These are phyloP conservation scores for Corythoichthys haematopterus DNA, from an alignment of 2,113 vertebrate species.

Conservation along the genomic window DNA sequence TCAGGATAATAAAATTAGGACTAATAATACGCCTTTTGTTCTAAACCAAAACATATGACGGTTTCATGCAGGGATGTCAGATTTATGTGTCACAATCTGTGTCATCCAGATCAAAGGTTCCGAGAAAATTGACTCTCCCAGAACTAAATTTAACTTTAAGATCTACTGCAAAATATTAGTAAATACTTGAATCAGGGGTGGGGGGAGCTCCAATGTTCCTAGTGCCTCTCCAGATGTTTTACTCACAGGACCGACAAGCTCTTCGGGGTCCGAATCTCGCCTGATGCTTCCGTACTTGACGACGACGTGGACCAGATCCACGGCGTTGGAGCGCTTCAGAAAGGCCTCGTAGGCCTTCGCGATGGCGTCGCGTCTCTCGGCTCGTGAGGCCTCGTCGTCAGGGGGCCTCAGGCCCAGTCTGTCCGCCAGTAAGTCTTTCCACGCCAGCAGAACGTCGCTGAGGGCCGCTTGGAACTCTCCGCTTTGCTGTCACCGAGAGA, in stretches of 20 bases:
- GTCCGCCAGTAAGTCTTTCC: conserved; percentile 84
- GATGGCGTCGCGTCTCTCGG: conserved; percentile 77
- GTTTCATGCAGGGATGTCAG: neutral
- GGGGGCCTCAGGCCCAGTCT: conserved; percentile 78
- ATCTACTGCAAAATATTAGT: too few relatives aligned
- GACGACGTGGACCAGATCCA: conserved; percentile 86
- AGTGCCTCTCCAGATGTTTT: neutral
- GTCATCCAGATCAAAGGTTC: neutral
- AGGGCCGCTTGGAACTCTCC: conserved; percentile 83
- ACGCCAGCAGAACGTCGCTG: conserved; percentile 84
- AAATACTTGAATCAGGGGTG: too few relatives aligned
- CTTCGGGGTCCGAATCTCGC: conserved; percentile 62
- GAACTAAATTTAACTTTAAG: too few relatives aligned
- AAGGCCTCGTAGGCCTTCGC: conserved; percentile 78
- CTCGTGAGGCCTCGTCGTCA: conserved; percentile 40
- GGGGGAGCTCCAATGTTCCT: neutral
- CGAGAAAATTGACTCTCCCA: too few relatives aligned
- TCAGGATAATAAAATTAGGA: neutral
- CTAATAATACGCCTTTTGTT: neutral
- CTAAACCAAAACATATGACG: neutral
- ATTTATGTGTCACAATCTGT: neutral
- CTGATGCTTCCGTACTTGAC: conserved; percentile 70
- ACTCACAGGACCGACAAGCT: conserved; percentile 79
- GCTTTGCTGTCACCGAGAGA: conserved; percentile 64
- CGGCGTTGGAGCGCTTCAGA: conserved; percentile 79